A percentile compares a stretch with the other conserved stretches of the same genome.
Evolutionary conservation across 2,113 vertebrate genomes (phyloP).

Genomic region (Gobius niger): DNA sequence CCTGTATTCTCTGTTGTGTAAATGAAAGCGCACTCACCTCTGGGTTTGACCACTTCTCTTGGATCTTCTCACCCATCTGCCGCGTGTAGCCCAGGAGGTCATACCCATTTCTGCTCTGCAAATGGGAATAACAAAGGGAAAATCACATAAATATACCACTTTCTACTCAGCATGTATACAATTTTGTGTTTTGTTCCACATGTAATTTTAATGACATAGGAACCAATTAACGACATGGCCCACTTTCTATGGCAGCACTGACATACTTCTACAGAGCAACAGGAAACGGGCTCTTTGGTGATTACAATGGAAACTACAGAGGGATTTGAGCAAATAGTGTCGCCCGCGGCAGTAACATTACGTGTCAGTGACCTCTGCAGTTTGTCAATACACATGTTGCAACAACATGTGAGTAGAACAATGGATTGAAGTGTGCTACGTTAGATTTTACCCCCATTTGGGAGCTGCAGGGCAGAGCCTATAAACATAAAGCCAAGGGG

Average conservation of each 20-base stretch:
- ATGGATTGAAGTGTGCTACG: conserved; percentile 27
- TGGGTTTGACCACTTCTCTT: conserved; percentile 85
- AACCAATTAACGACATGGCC: not conserved
- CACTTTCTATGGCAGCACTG: not conserved
- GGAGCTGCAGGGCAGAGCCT: conserved; percentile 25
- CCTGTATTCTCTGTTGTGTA: conserved; percentile 10
- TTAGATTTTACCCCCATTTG: conserved; percentile 30
- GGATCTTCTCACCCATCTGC: conserved; percentile 85
- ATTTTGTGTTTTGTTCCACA: not conserved
- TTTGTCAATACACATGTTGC: conserved; percentile 48
- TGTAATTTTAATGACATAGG: not conserved
- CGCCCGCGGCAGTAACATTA: conserved; percentile 17
- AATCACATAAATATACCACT: conserved; percentile 17
- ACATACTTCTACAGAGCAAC: not conserved
- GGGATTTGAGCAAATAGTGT: conserved; percentile 38
- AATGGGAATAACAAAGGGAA: conserved; percentile 38
- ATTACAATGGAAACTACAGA: conserved; percentile 17
- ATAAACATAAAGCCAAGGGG: not conserved
- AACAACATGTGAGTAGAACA: conserved; percentile 18
- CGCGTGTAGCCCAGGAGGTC: conserved; percentile 82
- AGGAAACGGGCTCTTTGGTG: not conserved
- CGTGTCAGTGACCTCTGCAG: conserved; percentile 45
- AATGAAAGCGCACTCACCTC: conserved; percentile 74
- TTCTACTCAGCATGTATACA: not conserved
- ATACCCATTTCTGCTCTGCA: conserved; percentile 80